Evolutionary conservation across 2,113 vertebrate genomes (phyloP).

Genomic region (Telmatochromis bifrenatus): DNA sequence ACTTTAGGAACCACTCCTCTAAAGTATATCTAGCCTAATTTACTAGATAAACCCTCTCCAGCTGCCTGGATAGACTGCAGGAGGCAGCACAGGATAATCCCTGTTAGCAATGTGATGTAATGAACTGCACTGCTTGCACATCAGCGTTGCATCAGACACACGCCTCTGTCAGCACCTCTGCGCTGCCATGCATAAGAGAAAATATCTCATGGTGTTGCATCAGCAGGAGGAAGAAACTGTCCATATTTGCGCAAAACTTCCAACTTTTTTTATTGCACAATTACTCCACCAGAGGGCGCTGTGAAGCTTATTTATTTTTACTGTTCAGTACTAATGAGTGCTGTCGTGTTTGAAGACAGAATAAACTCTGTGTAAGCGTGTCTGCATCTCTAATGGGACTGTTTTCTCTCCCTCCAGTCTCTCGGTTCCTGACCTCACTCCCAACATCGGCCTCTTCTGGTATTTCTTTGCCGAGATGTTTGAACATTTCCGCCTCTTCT

Average conservation of each 20-base stretch:
- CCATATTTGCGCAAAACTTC: not conserved
- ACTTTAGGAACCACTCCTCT: not conserved
- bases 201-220: rapidly evolving
- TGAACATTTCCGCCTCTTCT: slow-evolving; percentile 97
- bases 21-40: not conserved
- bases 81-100: not conserved
- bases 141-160: not conserved
- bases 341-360: not conserved
- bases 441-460: slow-evolving; percentile 98
- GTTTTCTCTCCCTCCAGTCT: slow-evolving; percentile 71
- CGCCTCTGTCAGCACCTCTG: not conserved
- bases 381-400: rapidly evolving
- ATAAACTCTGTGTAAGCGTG: not conserved
- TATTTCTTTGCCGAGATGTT: slow-evolving; percentile 99
- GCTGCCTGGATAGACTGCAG: rapidly evolving
- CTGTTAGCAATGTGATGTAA: not conserved
- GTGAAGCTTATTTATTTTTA: not conserved
- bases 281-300: not conserved
- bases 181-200: not conserved
- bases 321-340: rapidly evolving
- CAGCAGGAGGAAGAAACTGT: not conserved
- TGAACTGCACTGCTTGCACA: not conserved
- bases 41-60: not conserved
- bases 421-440: slow-evolving; percentile 93
- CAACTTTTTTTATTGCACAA: not conserved